Evolutionary conservation across 2,888 invertebrate genomes (phyloP), one percentile per base, ranked within the genome.

Genomic region (Plemyria rubiginata): DNA sequence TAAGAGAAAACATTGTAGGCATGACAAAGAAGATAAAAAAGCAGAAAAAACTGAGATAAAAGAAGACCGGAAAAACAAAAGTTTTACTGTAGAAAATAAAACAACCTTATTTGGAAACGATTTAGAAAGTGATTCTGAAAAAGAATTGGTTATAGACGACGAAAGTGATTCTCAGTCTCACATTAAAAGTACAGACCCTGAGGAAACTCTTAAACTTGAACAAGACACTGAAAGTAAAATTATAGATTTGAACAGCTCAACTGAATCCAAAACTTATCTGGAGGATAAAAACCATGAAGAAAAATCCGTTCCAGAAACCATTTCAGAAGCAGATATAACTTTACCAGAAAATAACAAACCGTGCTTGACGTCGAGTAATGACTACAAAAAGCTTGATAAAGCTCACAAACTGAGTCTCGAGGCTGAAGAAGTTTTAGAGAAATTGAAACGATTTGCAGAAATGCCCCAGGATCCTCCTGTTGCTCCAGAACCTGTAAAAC

Each of bases 341-440:
- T 50, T 12, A 13, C 36, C 38, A 46, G 66, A 62, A 55, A 45
- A n/a, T 7, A 54, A 12, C 8, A 40, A 46, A 49, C 2, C 22
- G 2, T 40, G n/a, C 28, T 40, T 59, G 15, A 16, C 2, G n/a
- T 38, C 62, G 15, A 60, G 50, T 28, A 59, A 66, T 56, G 84
- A 84, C 45, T 80, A 84, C 48, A 75, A 71, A 62, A 83, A 87
- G 62, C 68, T 89, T 22, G 80, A 81, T 60, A 87, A 87, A 80
- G 90, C 85, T 28, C 75, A 83, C 65, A 86, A 85, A 74, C 71
- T 92, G 43, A 90, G 74, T 69, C 77, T 78, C 70, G 82, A 88
- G 71, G 82, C 92, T 29, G 90, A 84, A 41, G 78, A 80, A 65
- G 79, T 84, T 32, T 72, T 83, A 60, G 73, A 76, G 62, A 80